A percentile compares a stretch with the other conserved stretches of the same genome.
Evolutionary conservation across 2,113 vertebrate genomes (phyloP).

Genomic region (Rhizomys pruinosus): DNA sequence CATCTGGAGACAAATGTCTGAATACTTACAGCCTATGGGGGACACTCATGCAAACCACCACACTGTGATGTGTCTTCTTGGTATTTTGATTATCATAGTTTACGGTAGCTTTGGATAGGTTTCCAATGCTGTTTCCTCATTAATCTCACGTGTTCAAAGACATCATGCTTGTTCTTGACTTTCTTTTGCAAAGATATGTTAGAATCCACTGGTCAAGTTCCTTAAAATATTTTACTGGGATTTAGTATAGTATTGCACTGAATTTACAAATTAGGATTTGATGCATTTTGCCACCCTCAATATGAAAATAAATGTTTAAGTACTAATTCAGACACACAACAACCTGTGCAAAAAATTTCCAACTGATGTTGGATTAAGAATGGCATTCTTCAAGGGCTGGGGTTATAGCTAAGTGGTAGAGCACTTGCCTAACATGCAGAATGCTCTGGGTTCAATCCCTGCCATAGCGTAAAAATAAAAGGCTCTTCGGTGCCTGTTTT

Average conservation of each 20-base stretch:
- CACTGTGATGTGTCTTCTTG: neutral
- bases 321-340: neutral
- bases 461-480: neutral
- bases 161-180: neutral
- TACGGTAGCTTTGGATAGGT: neutral
- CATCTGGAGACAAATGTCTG: no score
- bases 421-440: neutral
- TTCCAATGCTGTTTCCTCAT: neutral
- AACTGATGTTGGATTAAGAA: neutral
- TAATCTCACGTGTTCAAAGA: neutral
- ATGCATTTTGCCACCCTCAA: neutral
- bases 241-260: neutral
- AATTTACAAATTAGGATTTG: slow-evolving; percentile 13
- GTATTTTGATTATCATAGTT: neutral
- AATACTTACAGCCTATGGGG: no score
- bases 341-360: neutral
- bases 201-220: neutral
- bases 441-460: neutral
- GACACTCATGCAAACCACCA: no score
- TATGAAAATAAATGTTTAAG: slow-evolving; percentile 12
- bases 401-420: neutral
- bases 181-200: neutral
- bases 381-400: neutral
- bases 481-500: neutral
- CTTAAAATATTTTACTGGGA: neutral